Evolutionary conservation across 1,140 invertebrate genomes (phyloP).

Genomic region (Octopus bimaculoides): DNA sequence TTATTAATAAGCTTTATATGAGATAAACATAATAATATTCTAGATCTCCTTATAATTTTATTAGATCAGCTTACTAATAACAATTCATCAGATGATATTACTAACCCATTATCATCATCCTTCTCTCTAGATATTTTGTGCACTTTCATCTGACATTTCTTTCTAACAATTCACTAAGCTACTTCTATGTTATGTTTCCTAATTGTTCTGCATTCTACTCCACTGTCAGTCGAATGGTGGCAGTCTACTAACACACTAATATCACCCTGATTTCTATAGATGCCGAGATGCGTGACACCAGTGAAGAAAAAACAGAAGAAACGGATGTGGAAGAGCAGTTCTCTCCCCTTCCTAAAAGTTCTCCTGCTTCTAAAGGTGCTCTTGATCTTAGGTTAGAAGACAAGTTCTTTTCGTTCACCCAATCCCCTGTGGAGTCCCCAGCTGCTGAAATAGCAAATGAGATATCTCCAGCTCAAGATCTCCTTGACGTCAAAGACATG

Average conservation of each 20-base stretch:
- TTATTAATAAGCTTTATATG: too few relatives aligned
- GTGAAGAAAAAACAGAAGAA: conserved; percentile 43
- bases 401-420: conserved; percentile 33
- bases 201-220: conserved; percentile 7
- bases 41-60: too few relatives aligned
- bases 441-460: conserved; percentile 27
- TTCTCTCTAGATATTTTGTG: too few relatives aligned
- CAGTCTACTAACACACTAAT: conserved; percentile 15
- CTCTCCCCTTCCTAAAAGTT: conserved; percentile 39
- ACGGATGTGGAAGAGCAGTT: conserved; percentile 51
- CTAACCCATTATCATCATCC: too few relatives aligned
- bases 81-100: too few relatives aligned
- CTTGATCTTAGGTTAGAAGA: conserved; percentile 32
- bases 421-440: conserved; percentile 36
- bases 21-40: too few relatives aligned
- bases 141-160: too few relatives aligned
- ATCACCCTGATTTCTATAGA: conserved; percentile 37
- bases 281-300: conserved; percentile 41
- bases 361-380: conserved; percentile 29
- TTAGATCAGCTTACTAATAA: too few relatives aligned
- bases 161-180: not conserved
- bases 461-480: conserved; percentile 19
- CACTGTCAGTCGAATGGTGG: conserved; percentile 5
- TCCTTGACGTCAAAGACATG: conserved; percentile 24
- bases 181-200: not conserved